A percentile compares a stretch with the other conserved stretches of the same genome.
Conservation (phyloP, 2,113 vertebrate species). For the Oreotrochilus melanogaster region DNA sequence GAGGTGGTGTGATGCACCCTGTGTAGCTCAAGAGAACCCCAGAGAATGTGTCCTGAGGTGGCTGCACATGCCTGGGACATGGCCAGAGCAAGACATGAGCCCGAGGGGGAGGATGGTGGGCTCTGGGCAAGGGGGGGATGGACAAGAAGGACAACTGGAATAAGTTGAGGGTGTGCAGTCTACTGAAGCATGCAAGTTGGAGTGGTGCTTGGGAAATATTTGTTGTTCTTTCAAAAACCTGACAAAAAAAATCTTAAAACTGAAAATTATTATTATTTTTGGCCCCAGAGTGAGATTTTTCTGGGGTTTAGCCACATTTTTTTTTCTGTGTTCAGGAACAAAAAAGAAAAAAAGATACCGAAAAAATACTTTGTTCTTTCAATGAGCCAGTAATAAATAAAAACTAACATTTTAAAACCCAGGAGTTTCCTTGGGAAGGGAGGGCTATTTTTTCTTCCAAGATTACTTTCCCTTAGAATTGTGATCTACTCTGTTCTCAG, state of each 20-base stretch:
- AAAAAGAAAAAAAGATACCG: constrained; percentile 3
- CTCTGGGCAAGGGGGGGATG: neutral
- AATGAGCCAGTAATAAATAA: constrained; percentile 64
- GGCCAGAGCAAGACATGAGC: neutral
- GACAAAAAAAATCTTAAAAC: constrained; percentile 41
- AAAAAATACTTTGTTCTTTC: constrained; percentile 62
- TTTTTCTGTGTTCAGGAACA: constrained; percentile 22
- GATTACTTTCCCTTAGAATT: constrained; percentile 14
- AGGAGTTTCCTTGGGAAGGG: constrained; percentile 63
- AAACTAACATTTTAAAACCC: neutral
- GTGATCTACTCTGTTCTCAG: neutral
- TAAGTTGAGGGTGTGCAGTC: neutral
- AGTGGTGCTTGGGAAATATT: constrained; percentile 13
- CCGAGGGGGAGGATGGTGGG: neutral
- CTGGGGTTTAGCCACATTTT: constrained; percentile 33
- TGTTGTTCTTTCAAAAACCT: constrained; percentile 59
- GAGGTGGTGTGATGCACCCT: neutral
- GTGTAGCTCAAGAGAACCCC: no score
- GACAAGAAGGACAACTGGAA: neutral
- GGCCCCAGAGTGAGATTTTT: constrained; percentile 19
- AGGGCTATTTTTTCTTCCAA: constrained; percentile 34
- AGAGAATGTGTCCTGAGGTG: neutral
- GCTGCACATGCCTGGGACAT: rapidly evolving
- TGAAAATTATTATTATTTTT: constrained; percentile 66
- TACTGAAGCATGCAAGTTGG: neutral